Percentiles rank a stretch among this genome's conserved stretches.
These are phyloP conservation scores for Cotesia typhae DNA, from an alignment of 1,140 invertebrate species.

Conservation along the genomic window DNA sequence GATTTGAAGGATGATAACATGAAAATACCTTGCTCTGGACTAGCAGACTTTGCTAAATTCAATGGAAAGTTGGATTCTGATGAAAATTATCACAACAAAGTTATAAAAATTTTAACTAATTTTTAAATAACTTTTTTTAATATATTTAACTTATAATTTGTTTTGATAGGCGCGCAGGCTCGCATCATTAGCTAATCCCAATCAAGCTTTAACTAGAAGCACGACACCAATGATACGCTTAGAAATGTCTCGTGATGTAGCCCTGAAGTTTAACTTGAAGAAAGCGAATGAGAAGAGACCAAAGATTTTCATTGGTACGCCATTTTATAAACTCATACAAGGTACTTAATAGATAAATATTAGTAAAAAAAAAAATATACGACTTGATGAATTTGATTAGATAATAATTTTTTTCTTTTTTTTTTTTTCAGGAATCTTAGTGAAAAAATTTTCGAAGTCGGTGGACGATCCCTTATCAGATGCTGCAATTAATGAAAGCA, in stretches of 20 bases:
- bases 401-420: too few relatives aligned
- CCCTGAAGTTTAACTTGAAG: not conserved
- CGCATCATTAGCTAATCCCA: not conserved
- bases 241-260: not conserved
- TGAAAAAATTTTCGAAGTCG: too few relatives aligned
- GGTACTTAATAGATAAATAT: not conserved
- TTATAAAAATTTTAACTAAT: not conserved
- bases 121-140: not conserved
- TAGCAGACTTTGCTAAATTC: not conserved
- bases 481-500: too few relatives aligned
- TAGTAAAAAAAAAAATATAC: too few relatives aligned
- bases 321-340: not conserved
- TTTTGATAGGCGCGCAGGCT: conserved; percentile 6
- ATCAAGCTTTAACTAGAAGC: not conserved
- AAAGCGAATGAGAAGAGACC: not conserved
- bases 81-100: not conserved
- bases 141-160: not conserved
- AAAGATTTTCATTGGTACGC: not conserved
- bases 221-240: not conserved
- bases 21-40: not conserved
- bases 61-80: not conserved
- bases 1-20: not conserved
- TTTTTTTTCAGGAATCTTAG: too few relatives aligned
- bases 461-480: too few relatives aligned
- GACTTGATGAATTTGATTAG: too few relatives aligned